Evolutionary conservation across 2,888 invertebrate genomes (phyloP), one percentile per base, ranked within the genome.

Genomic region (Crioceris asparagi): DNA sequence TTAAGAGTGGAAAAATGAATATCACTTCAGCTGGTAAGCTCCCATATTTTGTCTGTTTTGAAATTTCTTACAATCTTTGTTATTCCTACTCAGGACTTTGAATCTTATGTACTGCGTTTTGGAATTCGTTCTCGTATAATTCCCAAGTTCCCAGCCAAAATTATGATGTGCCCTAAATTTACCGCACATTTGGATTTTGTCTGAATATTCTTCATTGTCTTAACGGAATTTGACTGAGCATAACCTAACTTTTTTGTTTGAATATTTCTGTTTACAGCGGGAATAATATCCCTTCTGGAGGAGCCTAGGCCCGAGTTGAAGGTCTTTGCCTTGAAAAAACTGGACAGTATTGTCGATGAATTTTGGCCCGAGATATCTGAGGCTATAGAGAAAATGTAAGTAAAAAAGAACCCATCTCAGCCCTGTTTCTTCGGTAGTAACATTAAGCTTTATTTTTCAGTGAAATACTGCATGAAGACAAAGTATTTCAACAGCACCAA

Each of bases 311-410:
- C 86, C 10, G 92, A 94, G 66, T 72, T 96, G 40, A 92, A 94
- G 68, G 80, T 87, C 17, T 96, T 93, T 62, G 94, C 96, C 11
- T 66, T 97, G 53, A 83, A 83, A 57, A 92, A 93, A 61, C 71
- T 97, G 53, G 86, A 96, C 66, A 75, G 78, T 57, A 88, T 97
- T 55, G 94, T 96, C 1, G 92, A 96, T 64, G 88, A 92, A 61
- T 97, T 97, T 68, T 97, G 96, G 96, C 91, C 96, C 6, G 96
- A 97, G 70, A 96, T 97, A 53, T 93, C 94, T 0, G 96, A 97
- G 66, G 88, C 93, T 10, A 91, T 97, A 52, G 88, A 88, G 57
- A 96, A 93, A 69, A 94, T 97, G 79, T 80, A 67, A 65, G 70
- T 64, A 11, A 7, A 21, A 7, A 10, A 10, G 21, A 21, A 21